Percentiles rank a stretch among this genome's conserved stretches.
phyloP scores from a whole-genome alignment of 2,888 invertebrate genomes.

The Dermolepida albohirtum region DNA sequence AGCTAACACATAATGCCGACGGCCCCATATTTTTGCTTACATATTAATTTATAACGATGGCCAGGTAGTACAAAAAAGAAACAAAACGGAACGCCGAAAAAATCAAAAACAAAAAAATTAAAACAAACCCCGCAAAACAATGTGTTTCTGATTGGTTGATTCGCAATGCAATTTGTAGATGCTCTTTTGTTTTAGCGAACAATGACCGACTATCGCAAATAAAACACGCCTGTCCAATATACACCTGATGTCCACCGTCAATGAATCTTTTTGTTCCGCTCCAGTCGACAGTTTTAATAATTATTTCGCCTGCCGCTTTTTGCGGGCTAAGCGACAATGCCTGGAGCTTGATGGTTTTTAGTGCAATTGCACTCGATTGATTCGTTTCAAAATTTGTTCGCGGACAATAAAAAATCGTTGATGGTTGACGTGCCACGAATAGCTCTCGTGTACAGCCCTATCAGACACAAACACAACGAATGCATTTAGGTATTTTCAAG shows the following conservation, averaged over 20 bases:
- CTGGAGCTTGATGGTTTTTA: slow-evolving; percentile 34
- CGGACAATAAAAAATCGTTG: slow-evolving; percentile 29
- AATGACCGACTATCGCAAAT: slow-evolving; percentile 64
- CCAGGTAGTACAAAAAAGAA: not conserved
- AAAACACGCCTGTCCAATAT: slow-evolving; percentile 60
- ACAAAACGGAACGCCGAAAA: slow-evolving; percentile 4
- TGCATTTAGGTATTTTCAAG: too few species aligned
- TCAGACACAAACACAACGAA: too few species aligned
- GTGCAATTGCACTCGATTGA: slow-evolving; percentile 41
- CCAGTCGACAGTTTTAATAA: slow-evolving; percentile 47
- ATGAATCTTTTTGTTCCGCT: slow-evolving; percentile 47
- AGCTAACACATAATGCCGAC: too few species aligned
- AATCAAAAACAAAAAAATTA: slow-evolving; percentile 43
- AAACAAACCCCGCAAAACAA: slow-evolving; percentile 55
- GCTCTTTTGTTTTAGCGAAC: slow-evolving; percentile 60
- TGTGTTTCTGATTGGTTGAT: slow-evolving; percentile 66
- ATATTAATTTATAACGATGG: not conserved
- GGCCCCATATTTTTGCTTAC: too few species aligned
- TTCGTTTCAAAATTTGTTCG: slow-evolving; percentile 43
- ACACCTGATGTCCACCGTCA: slow-evolving; percentile 50
- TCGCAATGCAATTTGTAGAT: slow-evolving; percentile 67
- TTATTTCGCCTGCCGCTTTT: slow-evolving; percentile 30
- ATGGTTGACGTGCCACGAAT: slow-evolving; percentile 36
- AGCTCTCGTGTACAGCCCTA: not conserved
- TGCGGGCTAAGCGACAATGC: slow-evolving; percentile 5